These are phyloP conservation scores for Astyanax mexicanus DNA, from an alignment of 2,797 vertebrate genomes.

Conservation along the genomic window DNA sequence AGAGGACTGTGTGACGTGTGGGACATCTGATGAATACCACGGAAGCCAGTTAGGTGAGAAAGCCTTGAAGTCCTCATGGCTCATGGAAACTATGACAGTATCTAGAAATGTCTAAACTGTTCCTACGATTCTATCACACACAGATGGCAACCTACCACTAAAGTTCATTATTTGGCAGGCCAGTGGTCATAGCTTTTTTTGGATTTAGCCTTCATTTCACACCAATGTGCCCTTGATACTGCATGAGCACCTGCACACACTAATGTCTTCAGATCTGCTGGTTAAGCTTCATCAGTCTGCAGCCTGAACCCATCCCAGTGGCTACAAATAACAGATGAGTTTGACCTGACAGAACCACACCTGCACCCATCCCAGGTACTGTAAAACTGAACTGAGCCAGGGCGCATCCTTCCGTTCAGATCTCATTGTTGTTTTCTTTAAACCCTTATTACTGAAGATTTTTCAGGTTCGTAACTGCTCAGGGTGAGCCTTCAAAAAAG, in stretches of 20 bases:
- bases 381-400: background rate
- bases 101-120: conserved; percentile 9
- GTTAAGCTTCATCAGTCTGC: background rate
- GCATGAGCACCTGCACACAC: background rate
- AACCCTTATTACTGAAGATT: background rate
- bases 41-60: conserved; percentile 3
- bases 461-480: background rate
- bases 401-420: background rate
- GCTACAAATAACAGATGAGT: background rate
- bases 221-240: background rate
- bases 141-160: conserved; percentile 8
- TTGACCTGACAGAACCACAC: background rate
- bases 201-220: background rate
- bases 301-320: background rate
- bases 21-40: conserved; percentile 25
- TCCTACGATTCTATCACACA: conserved; percentile 10
- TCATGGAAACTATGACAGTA: conserved; percentile 46
- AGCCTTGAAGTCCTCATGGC: conserved; percentile 21
- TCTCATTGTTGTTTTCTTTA: background rate
- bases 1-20: conserved; percentile 18
- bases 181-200: background rate
- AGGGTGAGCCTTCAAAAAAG: background rate
- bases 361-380: background rate
- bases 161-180: background rate
- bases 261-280: background rate